Percentiles rank a stretch among this genome's conserved stretches.
Evolutionary conservation across 2,888 invertebrate species (phyloP).

Genomic region (Diabrotica balteata): DNA sequence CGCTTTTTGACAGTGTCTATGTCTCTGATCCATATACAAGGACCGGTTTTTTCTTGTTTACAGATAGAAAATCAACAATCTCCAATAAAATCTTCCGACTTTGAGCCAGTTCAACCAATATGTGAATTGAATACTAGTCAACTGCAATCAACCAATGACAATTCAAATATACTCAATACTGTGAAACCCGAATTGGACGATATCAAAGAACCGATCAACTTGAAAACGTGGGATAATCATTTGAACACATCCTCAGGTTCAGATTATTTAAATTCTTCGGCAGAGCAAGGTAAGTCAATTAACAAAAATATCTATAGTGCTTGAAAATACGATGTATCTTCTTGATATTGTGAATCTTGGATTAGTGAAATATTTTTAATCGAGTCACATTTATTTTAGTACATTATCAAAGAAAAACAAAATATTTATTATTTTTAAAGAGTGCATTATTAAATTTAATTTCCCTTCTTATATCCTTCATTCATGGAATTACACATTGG

Average conservation of each 20-base stretch:
- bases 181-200: slow-evolving; percentile 41
- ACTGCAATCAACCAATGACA: slow-evolving; percentile 17
- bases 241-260: slow-evolving; percentile 31
- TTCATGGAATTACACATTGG: no score
- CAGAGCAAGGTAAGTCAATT: slow-evolving; percentile 44
- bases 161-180: slow-evolving; percentile 19
- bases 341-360: slow-evolving; percentile 11
- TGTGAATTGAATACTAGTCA: slow-evolving; percentile 33
- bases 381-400: no score
- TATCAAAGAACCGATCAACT: slow-evolving; percentile 37
- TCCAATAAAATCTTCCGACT: slow-evolving; percentile 34
- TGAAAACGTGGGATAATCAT: slow-evolving; percentile 42
- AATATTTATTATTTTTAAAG: no score
- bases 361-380: no score
- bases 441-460: no score
- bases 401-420: no score
- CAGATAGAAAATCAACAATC: slow-evolving; percentile 31
- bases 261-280: slow-evolving; percentile 39
- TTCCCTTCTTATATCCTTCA: no score
- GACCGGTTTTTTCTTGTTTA: background rate
- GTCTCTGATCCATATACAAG: no score
- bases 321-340: slow-evolving; percentile 7
- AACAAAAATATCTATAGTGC: background rate
- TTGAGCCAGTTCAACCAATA: slow-evolving; percentile 39
- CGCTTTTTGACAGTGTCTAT: no score